Base-by-base conservation (phyloP, 1,140 invertebrate species). In the Nephila pilipes region DNA sequence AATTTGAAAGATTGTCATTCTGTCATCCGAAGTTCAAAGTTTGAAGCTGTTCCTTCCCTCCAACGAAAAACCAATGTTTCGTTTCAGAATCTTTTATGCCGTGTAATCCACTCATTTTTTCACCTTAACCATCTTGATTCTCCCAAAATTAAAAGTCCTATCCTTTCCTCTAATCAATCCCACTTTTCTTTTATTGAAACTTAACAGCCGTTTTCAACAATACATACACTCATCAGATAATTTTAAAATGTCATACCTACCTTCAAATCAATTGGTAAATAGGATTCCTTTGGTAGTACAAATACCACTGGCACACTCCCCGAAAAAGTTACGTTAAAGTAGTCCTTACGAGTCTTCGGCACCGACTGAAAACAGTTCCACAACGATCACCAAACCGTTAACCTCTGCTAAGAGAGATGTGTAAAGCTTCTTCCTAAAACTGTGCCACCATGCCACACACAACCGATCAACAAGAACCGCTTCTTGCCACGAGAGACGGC, bases 401-500 rank as follows among this genome's bases (percentile, higher is more conserved):
- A 25, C n/a, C 87, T 58, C 85, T 60, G n/a, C n/a, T 60, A 6
- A 14, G 29, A 75, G 69, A 75, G 69, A 60, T 60, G 6, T 20
- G 14, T 32, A 80, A 18, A 16, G 32, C 20, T 55, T 46, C 25
- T 87, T 38, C 2, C 18, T 25, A 85, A 85, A 85, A 92, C 90
- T 85, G 90, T 85, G 80, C 90, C 83, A 92, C 63, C 90, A 69
- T 85, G 58, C 83, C 81, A 85, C 80, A 83, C 75, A 83, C 75
- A 65, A 63, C 89, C 36, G 89, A 83, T 83, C 69, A 80, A 79
- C 75, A 58, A 80, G 75, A 83, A 81, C 89, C 32, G 29, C 79
- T 63, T 60, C 32, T 83, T 58, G 25, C 65, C 8, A 20, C 58
- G 20, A 90, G 32, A 25, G n/a, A 14, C 60, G n/a, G 55, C n/a